Evolutionary conservation across 2,797 vertebrate genomes (phyloP).

Genomic region (Pipistrellus kuhlii): DNA sequence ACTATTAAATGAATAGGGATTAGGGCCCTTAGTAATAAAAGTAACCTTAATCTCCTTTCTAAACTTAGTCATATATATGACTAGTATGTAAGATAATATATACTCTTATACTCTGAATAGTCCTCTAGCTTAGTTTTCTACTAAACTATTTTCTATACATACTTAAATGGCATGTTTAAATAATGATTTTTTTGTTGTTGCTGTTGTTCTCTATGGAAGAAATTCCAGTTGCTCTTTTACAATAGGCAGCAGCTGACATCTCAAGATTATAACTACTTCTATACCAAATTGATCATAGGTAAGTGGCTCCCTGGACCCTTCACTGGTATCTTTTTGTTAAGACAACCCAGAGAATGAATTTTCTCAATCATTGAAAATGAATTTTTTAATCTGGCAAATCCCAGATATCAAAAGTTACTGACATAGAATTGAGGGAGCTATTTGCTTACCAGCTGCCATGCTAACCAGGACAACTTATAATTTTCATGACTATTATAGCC

Average conservation of each 20-base stretch:
- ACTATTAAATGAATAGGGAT: conserved; percentile 37
- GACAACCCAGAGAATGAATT: not conserved
- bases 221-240: not conserved
- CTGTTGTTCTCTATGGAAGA: not conserved
- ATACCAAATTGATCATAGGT: not conserved
- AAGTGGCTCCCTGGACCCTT: not conserved
- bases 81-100: not conserved
- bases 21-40: conserved; percentile 66
- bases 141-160: not conserved
- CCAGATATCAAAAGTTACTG: not conserved
- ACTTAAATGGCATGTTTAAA: conserved; percentile 10
- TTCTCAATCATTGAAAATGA: not conserved
- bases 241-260: not conserved
- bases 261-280: not conserved
- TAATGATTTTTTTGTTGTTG: not conserved
- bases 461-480: not conserved
- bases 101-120: not conserved
- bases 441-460: conserved; percentile 25
- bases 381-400: conserved; percentile 15
- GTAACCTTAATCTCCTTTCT: conserved; percentile 61
- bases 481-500: not conserved
- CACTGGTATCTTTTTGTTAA: not conserved
- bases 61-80: conserved; percentile 39
- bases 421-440: not conserved
- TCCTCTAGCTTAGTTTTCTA: conserved; percentile 36